phyloP scores from a whole-genome alignment of 2,797 vertebrate species.

The Acrossocheilus fasciatus region DNA sequence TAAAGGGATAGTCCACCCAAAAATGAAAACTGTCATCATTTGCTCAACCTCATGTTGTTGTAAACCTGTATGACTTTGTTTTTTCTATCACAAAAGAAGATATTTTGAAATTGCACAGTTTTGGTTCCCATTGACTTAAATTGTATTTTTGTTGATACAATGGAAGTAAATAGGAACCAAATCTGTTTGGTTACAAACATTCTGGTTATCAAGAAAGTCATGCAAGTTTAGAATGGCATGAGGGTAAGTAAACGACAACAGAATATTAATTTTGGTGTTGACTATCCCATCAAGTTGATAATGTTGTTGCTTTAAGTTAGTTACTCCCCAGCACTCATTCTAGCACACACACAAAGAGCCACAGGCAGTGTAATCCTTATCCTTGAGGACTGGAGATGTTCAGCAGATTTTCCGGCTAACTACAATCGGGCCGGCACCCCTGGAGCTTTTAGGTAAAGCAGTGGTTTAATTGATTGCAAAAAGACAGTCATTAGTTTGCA shows the following conservation, averaged over 20 bases:
- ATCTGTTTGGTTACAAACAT: neutral
- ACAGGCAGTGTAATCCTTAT: slow-evolving; percentile 34
- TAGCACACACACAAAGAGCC: slow-evolving; percentile 29
- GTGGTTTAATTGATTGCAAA: slow-evolving; percentile 47
- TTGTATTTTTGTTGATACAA: neutral
- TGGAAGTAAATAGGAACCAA: neutral
- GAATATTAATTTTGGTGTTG: neutral
- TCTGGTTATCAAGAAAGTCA: neutral
- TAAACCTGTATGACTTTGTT: neutral
- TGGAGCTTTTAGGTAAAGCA: slow-evolving; percentile 32
- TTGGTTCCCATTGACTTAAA: neutral
- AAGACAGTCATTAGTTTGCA: slow-evolving; percentile 51
- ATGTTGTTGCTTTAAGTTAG: neutral
- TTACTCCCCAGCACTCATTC: neutral
- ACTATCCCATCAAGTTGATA: neutral
- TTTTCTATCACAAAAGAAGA: neutral
- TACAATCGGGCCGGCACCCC: slow-evolving; percentile 31
- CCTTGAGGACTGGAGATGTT: slow-evolving; percentile 41
- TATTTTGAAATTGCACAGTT: neutral
- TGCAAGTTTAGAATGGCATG: neutral
- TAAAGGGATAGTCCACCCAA: neutral
- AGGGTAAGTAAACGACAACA: neutral
- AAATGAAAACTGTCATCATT: neutral
- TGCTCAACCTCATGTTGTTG: neutral
- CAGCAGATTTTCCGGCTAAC: slow-evolving; percentile 42